Conservation (phyloP, 2,113 vertebrate genomes). For the Aphyosemion australe region DNA sequence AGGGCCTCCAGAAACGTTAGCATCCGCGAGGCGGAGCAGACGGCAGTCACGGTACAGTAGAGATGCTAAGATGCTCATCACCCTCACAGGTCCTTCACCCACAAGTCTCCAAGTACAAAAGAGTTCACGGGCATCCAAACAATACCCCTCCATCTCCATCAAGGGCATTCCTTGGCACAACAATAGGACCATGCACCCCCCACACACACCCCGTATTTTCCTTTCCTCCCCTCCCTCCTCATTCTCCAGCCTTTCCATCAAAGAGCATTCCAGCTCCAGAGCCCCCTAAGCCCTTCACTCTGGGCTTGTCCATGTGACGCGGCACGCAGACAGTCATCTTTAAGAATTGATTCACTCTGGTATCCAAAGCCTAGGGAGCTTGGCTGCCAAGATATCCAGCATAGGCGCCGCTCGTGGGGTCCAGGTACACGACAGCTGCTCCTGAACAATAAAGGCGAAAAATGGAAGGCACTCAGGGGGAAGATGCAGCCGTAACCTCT, state of each 20-base stretch:
- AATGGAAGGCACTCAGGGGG: slow-evolving; percentile 78
- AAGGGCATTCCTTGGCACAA: slow-evolving; percentile 80
- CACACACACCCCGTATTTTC: slow-evolving; percentile 66
- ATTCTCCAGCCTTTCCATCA: slow-evolving; percentile 76
- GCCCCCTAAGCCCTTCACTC: slow-evolving; percentile 77
- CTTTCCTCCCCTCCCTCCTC: slow-evolving; percentile 77
- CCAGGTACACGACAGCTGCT: slow-evolving; percentile 82
- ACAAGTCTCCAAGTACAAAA: slow-evolving; percentile 44
- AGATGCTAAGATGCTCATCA: slow-evolving; percentile 43
- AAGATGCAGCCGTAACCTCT: slow-evolving; percentile 76
- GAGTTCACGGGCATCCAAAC: slow-evolving; percentile 67
- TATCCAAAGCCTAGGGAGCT: slow-evolving; percentile 76
- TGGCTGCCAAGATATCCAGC: slow-evolving; percentile 78
- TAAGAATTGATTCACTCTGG: slow-evolving; percentile 82
- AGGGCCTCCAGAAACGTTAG: slow-evolving; percentile 39
- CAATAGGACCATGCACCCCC: slow-evolving; percentile 67
- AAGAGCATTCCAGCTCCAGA: slow-evolving; percentile 78
- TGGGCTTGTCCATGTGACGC: slow-evolving; percentile 73
- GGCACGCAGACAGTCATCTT: slow-evolving; percentile 78
- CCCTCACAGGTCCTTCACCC: slow-evolving; percentile 34
- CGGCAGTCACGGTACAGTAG: slow-evolving; percentile 12
- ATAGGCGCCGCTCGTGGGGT: slow-evolving; percentile 74
- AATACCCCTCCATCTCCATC: slow-evolving; percentile 70
- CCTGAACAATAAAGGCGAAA: slow-evolving; percentile 77
- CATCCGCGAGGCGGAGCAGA: slow-evolving; percentile 20